Percentiles rank a stretch among this genome's conserved stretches.
phyloP scores from a whole-genome alignment of 2,888 invertebrate genomes.

The Pegoplata infirma region DNA sequence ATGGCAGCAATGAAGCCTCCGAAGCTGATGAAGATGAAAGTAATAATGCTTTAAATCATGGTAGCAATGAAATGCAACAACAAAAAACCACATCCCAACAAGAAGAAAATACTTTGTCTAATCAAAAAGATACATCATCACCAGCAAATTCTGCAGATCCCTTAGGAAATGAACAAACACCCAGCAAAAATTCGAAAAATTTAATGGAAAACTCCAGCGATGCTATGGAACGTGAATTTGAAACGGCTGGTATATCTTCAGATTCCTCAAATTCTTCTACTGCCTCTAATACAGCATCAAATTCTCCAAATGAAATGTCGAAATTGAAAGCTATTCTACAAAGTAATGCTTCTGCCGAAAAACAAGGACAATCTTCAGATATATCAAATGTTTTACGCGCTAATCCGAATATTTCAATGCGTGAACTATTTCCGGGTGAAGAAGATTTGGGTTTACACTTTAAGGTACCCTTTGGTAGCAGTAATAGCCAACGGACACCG shows the following conservation, averaged over 20 bases:
- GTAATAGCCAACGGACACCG: slow-evolving; percentile 81
- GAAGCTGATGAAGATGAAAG: slow-evolving; percentile 74
- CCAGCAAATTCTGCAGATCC: not conserved
- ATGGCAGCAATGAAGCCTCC: slow-evolving; percentile 74
- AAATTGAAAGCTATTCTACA: slow-evolving; percentile 77
- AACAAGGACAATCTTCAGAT: slow-evolving; percentile 65
- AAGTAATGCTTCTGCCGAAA: slow-evolving; percentile 54
- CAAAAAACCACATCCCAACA: slow-evolving; percentile 66
- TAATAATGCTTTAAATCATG: slow-evolving; percentile 57
- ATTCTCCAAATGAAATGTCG: slow-evolving; percentile 71
- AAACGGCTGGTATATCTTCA: slow-evolving; percentile 40
- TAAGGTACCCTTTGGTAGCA: slow-evolving; percentile 85
- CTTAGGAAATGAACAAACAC: not conserved
- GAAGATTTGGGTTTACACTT: slow-evolving; percentile 87
- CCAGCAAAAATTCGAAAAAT: not conserved
- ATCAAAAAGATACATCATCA: slow-evolving; percentile 16
- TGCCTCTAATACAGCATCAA: slow-evolving; percentile 36
- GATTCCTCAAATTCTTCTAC: slow-evolving; percentile 54
- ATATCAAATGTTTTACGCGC: slow-evolving; percentile 76
- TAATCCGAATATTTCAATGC: slow-evolving; percentile 89
- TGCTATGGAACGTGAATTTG: slow-evolving; percentile 43
- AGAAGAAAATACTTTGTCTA: slow-evolving; percentile 16
- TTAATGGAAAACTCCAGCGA: slow-evolving; percentile 21
- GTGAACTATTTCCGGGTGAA: slow-evolving; percentile 89
- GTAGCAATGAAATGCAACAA: slow-evolving; percentile 32